Evolutionary conservation across 1,140 invertebrate genomes (phyloP).

Genomic region (Pararge aegeria): DNA sequence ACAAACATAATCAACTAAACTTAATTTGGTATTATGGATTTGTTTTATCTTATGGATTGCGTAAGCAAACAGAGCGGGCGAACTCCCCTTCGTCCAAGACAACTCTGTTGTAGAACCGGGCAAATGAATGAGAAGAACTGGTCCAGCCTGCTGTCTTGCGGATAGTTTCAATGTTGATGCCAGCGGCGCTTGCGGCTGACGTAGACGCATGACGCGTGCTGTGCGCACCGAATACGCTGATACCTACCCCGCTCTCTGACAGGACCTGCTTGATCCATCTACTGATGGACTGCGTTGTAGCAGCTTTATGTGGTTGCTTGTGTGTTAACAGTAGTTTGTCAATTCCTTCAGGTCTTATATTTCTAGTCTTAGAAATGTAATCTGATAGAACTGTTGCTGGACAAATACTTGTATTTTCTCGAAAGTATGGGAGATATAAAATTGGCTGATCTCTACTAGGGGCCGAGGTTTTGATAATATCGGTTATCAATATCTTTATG

Average conservation of each 20-base stretch:
- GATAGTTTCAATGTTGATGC: constrained; percentile 37
- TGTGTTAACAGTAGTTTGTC: constrained; percentile 27
- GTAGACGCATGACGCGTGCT: constrained; percentile 32
- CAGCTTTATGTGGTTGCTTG: constrained; percentile 19
- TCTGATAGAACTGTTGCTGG: constrained; percentile 28
- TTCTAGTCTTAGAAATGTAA: constrained; percentile 31
- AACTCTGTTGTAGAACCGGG: constrained; percentile 42
- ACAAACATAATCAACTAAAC: too few relatives aligned
- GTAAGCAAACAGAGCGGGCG: constrained; percentile 19
- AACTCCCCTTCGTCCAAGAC: constrained; percentile 18
- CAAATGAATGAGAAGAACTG: constrained; percentile 33
- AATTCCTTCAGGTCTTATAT: constrained; percentile 17
- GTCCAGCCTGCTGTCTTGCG: constrained; percentile 49
- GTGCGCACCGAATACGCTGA: neutral
- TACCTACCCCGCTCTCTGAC: neutral
- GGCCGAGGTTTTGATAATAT: constrained; percentile 14
- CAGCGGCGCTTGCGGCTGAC: constrained; percentile 37
- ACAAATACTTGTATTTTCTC: constrained; percentile 28
- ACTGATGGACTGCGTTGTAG: constrained; percentile 9
- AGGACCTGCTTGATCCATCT: neutral
- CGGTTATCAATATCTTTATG: neutral
- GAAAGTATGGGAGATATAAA: constrained; percentile 31
- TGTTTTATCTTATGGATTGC: neutral
- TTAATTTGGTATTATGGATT: too few relatives aligned
- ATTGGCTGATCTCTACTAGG: neutral